Conservation (phyloP, 2,797 vertebrate species). For the Otus scops region DNA sequence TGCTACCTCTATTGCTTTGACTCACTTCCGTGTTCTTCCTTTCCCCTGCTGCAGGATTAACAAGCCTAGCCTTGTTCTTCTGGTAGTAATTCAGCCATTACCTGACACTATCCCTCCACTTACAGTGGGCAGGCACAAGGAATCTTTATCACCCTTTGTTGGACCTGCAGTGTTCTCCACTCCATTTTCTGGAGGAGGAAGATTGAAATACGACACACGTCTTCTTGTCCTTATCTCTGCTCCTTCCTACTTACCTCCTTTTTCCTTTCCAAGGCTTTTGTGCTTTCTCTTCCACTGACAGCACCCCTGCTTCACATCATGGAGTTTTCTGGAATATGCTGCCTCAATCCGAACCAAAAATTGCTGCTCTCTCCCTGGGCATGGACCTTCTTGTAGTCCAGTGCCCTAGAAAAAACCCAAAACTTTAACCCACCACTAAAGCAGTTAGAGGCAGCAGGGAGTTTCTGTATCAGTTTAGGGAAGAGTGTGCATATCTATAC, state of each 20-base stretch:
- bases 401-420: background rate
- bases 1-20: background rate
- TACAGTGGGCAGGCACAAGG: background rate
- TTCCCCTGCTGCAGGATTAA: background rate
- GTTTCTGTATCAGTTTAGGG: background rate
- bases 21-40: background rate
- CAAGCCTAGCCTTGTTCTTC: background rate
- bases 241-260: background rate
- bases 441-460: background rate
- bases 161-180: background rate
- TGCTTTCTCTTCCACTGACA: background rate
- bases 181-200: background rate
- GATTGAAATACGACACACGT: background rate
- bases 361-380: background rate
- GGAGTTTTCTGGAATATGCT: background rate
- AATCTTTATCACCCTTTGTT: background rate
- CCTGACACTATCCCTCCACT: background rate
- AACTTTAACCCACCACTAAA: background rate
- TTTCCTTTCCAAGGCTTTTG: background rate
- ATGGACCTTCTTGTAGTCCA: background rate
- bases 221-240: background rate
- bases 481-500: background rate
- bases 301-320: background rate
- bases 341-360: background rate
- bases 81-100: background rate